A percentile compares a stretch with the other conserved stretches of the same genome.
Evolutionary conservation across 2,797 vertebrate genomes (phyloP).

Genomic region (Tangara arthus): DNA sequence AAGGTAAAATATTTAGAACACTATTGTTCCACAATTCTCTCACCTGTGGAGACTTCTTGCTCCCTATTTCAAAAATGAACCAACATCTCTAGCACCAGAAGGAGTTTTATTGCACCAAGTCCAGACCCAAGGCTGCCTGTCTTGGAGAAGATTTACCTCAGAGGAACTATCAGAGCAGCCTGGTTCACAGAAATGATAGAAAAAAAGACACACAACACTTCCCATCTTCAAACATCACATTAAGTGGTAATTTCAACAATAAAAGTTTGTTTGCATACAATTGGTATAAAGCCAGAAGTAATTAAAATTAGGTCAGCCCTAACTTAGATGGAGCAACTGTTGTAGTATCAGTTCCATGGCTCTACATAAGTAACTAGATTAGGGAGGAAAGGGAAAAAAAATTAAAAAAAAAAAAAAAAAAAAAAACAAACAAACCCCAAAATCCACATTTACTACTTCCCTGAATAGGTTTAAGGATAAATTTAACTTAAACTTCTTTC

Average conservation of each 20-base stretch:
- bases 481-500: neutral
- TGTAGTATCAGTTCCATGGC: neutral
- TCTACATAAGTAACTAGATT: neutral
- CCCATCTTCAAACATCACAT: neutral
- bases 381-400: neutral
- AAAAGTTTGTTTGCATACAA: neutral
- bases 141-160: neutral
- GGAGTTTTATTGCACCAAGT: neutral
- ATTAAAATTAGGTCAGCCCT: neutral
- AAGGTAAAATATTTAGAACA: neutral
- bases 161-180: neutral
- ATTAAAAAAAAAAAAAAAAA: neutral
- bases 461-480: neutral
- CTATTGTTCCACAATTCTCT: neutral
- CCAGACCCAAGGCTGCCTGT: neutral
- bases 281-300: neutral
- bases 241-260: neutral
- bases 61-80: neutral
- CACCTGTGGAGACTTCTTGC: neutral
- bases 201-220: neutral
- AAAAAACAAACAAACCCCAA: neutral
- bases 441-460: neutral
- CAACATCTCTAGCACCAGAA: neutral
- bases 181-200: neutral
- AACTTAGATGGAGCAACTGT: neutral